Evolutionary conservation across 2,888 invertebrate species (phyloP).

Genomic region (Actias luna): DNA sequence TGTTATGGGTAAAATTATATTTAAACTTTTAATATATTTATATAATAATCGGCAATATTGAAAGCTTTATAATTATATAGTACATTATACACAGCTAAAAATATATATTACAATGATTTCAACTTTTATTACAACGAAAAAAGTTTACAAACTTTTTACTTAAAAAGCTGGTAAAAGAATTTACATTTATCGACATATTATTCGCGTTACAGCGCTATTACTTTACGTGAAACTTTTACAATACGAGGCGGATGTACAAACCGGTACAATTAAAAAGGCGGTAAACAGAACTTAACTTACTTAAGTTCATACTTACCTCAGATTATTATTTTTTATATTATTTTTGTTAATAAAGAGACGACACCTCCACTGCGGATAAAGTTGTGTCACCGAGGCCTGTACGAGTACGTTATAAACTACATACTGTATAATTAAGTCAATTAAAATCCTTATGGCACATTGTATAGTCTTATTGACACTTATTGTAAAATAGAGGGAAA

Average conservation of each 20-base stretch:
- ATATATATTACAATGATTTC: background rate
- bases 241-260: slow-evolving; percentile 32
- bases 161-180: background rate
- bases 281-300: slow-evolving; percentile 4
- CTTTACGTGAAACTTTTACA: slow-evolving; percentile 16
- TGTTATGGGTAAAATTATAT: no score
- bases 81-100: background rate
- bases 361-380: no score
- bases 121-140: background rate
- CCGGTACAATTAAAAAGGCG: slow-evolving; percentile 33
- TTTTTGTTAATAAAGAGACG: no score
- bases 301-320: slow-evolving; percentile 13
- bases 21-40: no score
- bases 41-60: no score
- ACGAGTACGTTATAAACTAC: no score
- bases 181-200: background rate
- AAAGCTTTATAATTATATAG: no score
- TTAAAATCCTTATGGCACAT: no score
- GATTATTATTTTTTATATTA: slow-evolving; percentile 16
- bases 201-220: background rate
- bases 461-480: no score
- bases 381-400: no score
- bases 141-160: background rate
- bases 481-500: no score
- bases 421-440: no score